Evolutionary conservation across 1,140 invertebrate species (phyloP).

Genomic region (Drosophila kepulauana): DNA sequence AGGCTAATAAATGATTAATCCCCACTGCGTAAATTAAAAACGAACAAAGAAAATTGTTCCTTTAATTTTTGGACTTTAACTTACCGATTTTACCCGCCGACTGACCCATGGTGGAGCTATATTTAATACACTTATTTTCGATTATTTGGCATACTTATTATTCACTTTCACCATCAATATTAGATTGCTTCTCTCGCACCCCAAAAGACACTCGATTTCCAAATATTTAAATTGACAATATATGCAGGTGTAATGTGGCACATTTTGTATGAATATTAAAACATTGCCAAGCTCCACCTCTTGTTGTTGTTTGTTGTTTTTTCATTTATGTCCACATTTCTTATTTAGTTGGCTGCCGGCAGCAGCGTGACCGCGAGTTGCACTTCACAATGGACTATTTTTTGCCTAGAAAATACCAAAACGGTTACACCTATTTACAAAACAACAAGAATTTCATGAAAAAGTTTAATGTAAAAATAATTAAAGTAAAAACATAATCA

Average conservation of each 20-base stretch:
- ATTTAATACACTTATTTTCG: constrained; percentile 46
- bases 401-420: background rate
- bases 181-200: constrained; percentile 40
- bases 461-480: too few species aligned
- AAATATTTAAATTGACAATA: constrained; percentile 22
- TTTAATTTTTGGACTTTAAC: constrained; percentile 23
- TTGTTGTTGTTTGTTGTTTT: constrained; percentile 49
- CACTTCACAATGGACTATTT: background rate
- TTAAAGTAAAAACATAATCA: too few species aligned
- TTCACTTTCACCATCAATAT: constrained; percentile 27
- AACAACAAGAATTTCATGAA: too few species aligned
- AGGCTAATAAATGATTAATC: background rate
- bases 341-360: constrained; percentile 44
- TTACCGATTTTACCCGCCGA: constrained; percentile 83
- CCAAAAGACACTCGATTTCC: constrained; percentile 31
- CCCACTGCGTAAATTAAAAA: constrained; percentile 16
- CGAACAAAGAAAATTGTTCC: constrained; percentile 4
- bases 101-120: constrained; percentile 65
- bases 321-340: constrained; percentile 55
- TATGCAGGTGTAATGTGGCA: constrained; percentile 5
- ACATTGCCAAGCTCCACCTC: constrained; percentile 10
- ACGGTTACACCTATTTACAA: background rate
- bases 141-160: constrained; percentile 53
- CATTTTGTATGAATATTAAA: constrained; percentile 46
- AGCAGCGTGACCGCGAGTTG: background rate